Evolutionary conservation across 2,113 vertebrate genomes (phyloP), one percentile per base, ranked within the genome.

Genomic region (Zosterops japonicus): DNA sequence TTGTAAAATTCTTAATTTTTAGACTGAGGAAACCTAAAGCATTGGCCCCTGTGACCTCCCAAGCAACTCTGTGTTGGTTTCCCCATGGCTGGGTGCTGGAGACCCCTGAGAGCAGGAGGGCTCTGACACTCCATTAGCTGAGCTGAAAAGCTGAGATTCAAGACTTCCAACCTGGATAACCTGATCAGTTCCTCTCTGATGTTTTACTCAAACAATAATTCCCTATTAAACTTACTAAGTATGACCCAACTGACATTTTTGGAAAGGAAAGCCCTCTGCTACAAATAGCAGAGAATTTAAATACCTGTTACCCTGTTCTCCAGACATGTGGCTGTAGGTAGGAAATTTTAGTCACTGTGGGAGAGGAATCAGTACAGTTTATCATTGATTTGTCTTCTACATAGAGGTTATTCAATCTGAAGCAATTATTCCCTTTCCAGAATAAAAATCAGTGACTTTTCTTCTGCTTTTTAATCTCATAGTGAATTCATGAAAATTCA

Each of bases 401-500:
- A 44, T 8, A 55, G 8, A 59, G 3, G 4, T 44, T 86, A 80
- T 83, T 77, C 29, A 50, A 33, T 67, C 14, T 55, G 19, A 52
- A 63, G 49, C 6, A 57, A 36, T 85, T 77, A 39, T 19, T 76
- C 31, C 67, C 2, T 2, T 52, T 94, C 25, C 22, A 83, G 44
- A 90, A 41, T 5, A 9, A 82, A 94, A 91, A 71, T 7, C 36
- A 68, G 21, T 67, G 41, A 50, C 59, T 95, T 87, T 52, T 22
- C 13, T 85, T 91, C 42, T 80, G 53, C 10, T 77, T 63, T 82
- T n/a, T 39, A n/a, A 18, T 70, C 33, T 55, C 64, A 59, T 50
- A 31, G 11, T 27, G n/a, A 53, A 19, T 36, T 87, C n/a, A 83
- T 93, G 46, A 61, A 47, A 91, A 94, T 91, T 94, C 42, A n/a